These are phyloP conservation scores for Eurystomus gularis DNA, from an alignment of 2,113 vertebrate genomes.

Conservation along the genomic window DNA sequence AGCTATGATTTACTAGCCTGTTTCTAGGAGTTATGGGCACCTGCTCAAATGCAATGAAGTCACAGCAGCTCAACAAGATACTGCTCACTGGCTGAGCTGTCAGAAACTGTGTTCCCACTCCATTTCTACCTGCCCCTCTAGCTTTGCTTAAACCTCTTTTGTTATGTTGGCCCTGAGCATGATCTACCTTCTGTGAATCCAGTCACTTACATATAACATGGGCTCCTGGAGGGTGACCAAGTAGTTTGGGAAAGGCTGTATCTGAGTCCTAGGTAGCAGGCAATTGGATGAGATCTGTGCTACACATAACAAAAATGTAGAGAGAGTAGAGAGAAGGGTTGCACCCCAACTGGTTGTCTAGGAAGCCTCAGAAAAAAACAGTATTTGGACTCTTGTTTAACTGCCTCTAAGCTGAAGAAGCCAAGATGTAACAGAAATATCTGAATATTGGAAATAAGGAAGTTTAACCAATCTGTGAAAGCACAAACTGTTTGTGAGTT, in stretches of 20 bases:
- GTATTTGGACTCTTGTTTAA: not conserved
- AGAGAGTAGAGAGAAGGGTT: not conserved
- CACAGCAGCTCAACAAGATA: not conserved
- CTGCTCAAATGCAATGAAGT: not conserved
- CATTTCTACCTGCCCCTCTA: not conserved
- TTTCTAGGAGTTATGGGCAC: not conserved
- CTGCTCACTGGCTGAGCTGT: not conserved
- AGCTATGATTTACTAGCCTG: not conserved
- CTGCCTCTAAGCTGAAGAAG: not conserved
- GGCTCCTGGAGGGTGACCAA: not conserved
- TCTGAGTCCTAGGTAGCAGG: not conserved
- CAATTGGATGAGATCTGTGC: not conserved
- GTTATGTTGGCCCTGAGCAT: not conserved
- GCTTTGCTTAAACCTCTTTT: not conserved
- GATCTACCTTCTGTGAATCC: not conserved
- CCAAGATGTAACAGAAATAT: not conserved
- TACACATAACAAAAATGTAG: accelerated
- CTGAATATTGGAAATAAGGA: not conserved
- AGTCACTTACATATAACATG: not conserved
- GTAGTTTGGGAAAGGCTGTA: not conserved
- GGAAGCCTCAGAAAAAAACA: not conserved
- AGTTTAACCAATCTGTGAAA: not conserved
- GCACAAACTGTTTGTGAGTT: not conserved
- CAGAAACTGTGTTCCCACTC: not conserved
- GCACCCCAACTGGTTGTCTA: not conserved